phyloP scores from a whole-genome alignment of 2,113 vertebrate species.

The Psephotus haematonotus region DNA sequence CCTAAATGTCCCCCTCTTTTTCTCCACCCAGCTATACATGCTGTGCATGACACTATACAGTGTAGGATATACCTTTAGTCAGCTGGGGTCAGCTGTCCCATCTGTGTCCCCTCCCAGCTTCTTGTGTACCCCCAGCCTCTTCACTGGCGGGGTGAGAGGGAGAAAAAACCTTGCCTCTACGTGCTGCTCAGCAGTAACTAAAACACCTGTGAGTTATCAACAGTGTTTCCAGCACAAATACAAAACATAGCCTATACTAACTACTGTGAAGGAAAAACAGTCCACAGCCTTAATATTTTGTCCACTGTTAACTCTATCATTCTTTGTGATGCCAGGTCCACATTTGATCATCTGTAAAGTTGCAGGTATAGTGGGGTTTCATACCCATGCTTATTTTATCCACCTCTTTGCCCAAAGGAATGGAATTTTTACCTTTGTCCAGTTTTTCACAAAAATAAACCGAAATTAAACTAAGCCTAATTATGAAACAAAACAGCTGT shows the following conservation, averaged over 20 bases:
- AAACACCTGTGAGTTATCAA: neutral
- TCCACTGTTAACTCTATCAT: neutral
- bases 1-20: no score
- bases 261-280: neutral
- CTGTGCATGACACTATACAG: neutral
- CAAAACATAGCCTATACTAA: neutral
- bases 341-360: neutral
- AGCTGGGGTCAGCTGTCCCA: neutral
- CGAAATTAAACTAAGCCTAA: neutral
- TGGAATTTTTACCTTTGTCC: neutral
- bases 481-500: neutral
- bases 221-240: neutral
- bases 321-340: neutral
- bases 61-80: neutral
- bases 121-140: no score
- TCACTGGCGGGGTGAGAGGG: neutral
- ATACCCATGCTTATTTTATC: neutral
- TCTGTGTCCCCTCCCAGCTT: neutral
- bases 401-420: neutral
- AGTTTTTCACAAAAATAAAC: neutral
- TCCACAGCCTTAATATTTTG: neutral
- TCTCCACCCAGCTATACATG: neutral
- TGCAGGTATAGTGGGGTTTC: neutral
- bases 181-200: neutral
- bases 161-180: neutral